phyloP scores from a whole-genome alignment of 2,113 vertebrate genomes.

The Coptodon rendalli region DNA sequence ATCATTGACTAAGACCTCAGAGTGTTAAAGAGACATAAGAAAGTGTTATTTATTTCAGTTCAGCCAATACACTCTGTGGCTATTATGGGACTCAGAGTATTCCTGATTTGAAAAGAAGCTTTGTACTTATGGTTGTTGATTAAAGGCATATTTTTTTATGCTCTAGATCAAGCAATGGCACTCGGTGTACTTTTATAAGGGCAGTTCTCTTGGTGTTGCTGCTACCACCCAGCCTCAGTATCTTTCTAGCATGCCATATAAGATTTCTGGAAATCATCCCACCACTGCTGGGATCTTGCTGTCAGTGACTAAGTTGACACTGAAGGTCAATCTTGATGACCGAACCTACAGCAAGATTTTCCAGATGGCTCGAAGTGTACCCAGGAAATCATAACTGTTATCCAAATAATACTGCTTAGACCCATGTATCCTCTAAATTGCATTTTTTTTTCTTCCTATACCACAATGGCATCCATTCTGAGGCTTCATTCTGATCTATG shows the following conservation, averaged over 20 bases:
- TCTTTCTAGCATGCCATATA: background rate
- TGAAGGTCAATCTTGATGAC: background rate
- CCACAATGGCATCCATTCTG: background rate
- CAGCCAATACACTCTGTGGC: background rate
- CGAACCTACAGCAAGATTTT: background rate
- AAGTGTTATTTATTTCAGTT: background rate
- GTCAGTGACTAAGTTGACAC: background rate
- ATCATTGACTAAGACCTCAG: background rate
- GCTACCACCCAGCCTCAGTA: background rate
- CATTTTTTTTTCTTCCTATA: background rate
- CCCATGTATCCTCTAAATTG: background rate
- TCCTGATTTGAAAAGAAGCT: background rate
- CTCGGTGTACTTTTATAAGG: background rate
- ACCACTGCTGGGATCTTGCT: background rate
- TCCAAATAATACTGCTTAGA: background rate
- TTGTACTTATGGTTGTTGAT: background rate
- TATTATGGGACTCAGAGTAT: background rate
- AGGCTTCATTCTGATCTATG: background rate
- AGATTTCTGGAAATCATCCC: background rate
- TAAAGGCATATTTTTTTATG: background rate
- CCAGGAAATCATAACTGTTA: background rate
- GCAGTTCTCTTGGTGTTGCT: background rate
- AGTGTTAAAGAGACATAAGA: background rate
- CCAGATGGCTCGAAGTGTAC: background rate
- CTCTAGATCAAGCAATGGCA: background rate